Evolutionary conservation across 2,113 vertebrate species (phyloP).

Genomic region (Noturus placidus): DNA sequence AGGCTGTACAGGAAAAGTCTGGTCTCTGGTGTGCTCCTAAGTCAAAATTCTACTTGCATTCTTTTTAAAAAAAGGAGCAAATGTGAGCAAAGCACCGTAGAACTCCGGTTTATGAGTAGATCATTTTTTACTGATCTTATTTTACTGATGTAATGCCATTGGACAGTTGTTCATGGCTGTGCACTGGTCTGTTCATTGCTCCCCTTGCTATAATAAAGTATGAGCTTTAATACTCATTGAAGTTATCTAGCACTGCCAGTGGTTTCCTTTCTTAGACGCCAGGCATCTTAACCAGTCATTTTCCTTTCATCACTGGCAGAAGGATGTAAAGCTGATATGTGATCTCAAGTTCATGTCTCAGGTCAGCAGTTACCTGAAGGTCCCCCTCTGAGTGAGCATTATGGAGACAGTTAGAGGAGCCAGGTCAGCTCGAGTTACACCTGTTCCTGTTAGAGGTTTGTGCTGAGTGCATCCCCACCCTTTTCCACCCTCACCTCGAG

Average conservation of each 20-base stretch:
- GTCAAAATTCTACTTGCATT: not conserved
- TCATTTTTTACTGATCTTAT: not conserved
- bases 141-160: not conserved
- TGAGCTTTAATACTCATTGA: constrained; percentile 9
- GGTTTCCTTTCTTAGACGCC: constrained; percentile 21
- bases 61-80: not conserved
- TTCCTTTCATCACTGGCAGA: constrained; percentile 52
- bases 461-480: constrained; percentile 13
- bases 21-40: not conserved
- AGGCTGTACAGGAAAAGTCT: not conserved
- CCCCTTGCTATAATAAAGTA: not conserved
- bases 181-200: not conserved
- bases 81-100: not conserved
- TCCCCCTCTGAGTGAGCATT: constrained; percentile 19
- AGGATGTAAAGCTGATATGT: constrained; percentile 44
- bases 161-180: not conserved
- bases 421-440: constrained; percentile 51
- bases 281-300: constrained; percentile 29
- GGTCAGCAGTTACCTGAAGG: constrained; percentile 51
- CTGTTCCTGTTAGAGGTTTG: constrained; percentile 32
- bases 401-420: constrained; percentile 42
- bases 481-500: constrained; percentile 17
- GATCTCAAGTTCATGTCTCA: constrained; percentile 55
- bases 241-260: constrained; percentile 30
- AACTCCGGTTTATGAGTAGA: not conserved